Percentiles rank a stretch among this genome's conserved stretches.
Evolutionary conservation across 1,140 invertebrate species (phyloP).

Genomic region (Lepeophtheirus salmonis): DNA sequence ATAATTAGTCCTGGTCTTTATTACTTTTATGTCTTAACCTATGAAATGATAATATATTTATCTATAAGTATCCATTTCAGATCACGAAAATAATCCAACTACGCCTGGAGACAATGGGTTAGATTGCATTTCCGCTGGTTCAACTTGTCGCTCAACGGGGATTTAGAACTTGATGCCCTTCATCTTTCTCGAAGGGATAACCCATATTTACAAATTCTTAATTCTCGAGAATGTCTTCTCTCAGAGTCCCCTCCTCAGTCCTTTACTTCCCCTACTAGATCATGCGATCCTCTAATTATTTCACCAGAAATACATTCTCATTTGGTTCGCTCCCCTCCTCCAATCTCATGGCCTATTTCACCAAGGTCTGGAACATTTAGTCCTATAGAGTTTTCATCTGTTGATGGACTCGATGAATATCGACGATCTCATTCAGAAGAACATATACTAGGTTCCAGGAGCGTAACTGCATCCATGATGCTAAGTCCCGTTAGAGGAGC

Average conservation of each 20-base stretch:
- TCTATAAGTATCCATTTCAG: no score
- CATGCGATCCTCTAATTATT: background rate
- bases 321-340: constrained; percentile 8
- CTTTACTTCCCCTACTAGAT: constrained; percentile 3
- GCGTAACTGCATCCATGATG: background rate
- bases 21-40: no score
- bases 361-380: constrained; percentile 4
- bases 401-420: background rate
- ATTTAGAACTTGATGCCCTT: constrained; percentile 7
- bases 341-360: constrained; percentile 5
- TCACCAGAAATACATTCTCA: constrained; percentile 5
- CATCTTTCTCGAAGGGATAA: constrained; percentile 9
- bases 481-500: background rate
- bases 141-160: background rate
- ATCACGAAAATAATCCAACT: background rate
- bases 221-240: background rate
- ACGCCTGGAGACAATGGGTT: background rate
- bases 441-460: background rate
- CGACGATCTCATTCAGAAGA: background rate
- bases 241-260: background rate
- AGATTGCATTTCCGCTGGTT: background rate
- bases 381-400: background rate
- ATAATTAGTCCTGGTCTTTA: no score
- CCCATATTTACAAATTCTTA: constrained; percentile 5
- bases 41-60: no score